Evolutionary conservation across 2,888 invertebrate species (phyloP).

Genomic region (Ypsolopha sequella): DNA sequence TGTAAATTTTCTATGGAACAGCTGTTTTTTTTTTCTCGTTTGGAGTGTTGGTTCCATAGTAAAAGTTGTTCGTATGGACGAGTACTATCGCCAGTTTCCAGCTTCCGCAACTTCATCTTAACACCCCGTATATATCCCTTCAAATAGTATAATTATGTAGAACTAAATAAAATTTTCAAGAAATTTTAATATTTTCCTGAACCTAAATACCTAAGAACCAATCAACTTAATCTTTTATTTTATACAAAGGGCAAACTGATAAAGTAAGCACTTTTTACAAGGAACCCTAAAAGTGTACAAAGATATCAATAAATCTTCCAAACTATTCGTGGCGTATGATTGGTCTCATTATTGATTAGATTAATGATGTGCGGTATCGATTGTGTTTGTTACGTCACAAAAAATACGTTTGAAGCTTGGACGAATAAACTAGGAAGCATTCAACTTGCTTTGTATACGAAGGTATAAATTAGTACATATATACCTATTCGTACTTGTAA

Average conservation of each 20-base stretch:
- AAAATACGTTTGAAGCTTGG: too few relatives aligned
- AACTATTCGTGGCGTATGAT: conserved; percentile 25
- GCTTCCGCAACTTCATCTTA: too few relatives aligned
- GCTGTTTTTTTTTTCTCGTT: not conserved
- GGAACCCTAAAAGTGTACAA: not conserved
- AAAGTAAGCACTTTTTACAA: not conserved
- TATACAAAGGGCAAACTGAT: not conserved
- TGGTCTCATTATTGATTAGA: conserved; percentile 40
- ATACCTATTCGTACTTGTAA: too few relatives aligned
- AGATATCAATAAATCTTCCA: not conserved
- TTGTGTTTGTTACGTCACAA: conserved; percentile 15
- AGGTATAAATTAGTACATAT: too few relatives aligned
- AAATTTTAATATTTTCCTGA: not conserved
- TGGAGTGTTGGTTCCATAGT: not conserved
- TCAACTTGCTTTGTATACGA: too few relatives aligned
- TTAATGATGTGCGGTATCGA: conserved; percentile 30
- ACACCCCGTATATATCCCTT: too few relatives aligned
- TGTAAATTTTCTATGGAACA: too few relatives aligned
- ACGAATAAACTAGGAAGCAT: too few relatives aligned
- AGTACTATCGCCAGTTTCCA: too few relatives aligned
- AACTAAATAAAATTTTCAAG: not conserved
- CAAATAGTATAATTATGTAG: not conserved
- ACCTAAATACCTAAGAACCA: too few relatives aligned
- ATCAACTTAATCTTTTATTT: not conserved
- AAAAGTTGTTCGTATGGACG: not conserved